These are phyloP conservation scores for Piscicola geometra DNA, from an alignment of 2,888 invertebrate genomes.

Conservation along the genomic window DNA sequence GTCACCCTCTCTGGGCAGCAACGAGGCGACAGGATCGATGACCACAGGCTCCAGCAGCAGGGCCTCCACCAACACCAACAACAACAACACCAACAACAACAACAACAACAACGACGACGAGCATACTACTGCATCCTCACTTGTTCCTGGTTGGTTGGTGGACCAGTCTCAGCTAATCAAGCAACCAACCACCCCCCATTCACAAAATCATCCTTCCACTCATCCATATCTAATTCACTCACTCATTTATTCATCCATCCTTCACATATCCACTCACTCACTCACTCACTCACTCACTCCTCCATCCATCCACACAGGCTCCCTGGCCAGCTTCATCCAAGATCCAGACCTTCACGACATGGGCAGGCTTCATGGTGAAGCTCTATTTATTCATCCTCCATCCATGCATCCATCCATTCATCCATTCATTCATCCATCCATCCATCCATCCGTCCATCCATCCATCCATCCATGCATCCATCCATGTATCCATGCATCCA, in stretches of 20 bases:
- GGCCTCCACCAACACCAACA: background rate
- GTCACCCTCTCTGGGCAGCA: conserved; percentile 3
- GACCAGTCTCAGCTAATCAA: too few relatives aligned
- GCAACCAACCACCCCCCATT: too few relatives aligned
- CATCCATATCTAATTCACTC: background rate
- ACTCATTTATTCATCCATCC: background rate
- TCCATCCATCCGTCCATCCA: background rate
- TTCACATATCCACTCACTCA: background rate
- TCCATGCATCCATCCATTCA: background rate
- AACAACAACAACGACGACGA: background rate
- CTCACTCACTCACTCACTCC: background rate
- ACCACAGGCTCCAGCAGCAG: conserved; percentile 5
- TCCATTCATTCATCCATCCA: background rate
- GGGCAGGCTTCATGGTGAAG: conserved; percentile 72
- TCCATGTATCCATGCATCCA: background rate
- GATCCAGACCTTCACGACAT: conserved; percentile 67
- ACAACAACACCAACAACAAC: background rate
- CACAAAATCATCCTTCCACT: background rate
- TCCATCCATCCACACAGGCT: background rate
- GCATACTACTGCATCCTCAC: too few relatives aligned
- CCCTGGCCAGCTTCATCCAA: conserved; percentile 22
- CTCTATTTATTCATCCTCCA: too few relatives aligned
- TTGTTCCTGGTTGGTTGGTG: too few relatives aligned
- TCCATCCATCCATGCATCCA: background rate
- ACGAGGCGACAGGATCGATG: background rate